Evolutionary conservation across 1,140 invertebrate species (phyloP), one percentile per base, ranked within the genome.

Genomic region (Mya arenaria): DNA sequence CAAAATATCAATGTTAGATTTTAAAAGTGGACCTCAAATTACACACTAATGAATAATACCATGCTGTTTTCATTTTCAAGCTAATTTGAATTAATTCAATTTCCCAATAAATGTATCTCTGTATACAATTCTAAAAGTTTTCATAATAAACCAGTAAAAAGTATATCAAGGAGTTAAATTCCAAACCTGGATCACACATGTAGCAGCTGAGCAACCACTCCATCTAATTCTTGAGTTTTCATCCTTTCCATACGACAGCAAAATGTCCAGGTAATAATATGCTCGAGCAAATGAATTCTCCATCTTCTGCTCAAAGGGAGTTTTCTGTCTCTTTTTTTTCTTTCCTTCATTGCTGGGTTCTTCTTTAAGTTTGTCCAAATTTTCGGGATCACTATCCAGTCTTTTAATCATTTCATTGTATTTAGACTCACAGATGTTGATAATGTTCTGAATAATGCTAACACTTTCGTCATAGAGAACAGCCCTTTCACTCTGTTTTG

Each of bases 201-300:
- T 90, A 5, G 90, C 36, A 8, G 91, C 90, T 13, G 92, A 92
- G 65, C 90, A 90, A 0, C 92, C 92, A 87, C 92, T 92, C 92
- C 92, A 92, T 39, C 92, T 65, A 1, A 92, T 90, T 39, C 87
- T 86, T 10, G 92, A 92, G 30, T 79, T 84, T 78, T 92, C 92
- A 84, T 91, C 90, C 83, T 89, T 90, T 8, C 92, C 92, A 88
- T 90, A 90, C 0, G 91, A 90, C 68, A 92, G 77, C n/a, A 91
- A 82, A 60, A 87, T 87, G 82, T 92, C 92, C 34, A 89, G 79
- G 19, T 88, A 65, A 13, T 90, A 82, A 77, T 91, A 92, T 1
- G 90, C 85, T 69, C 89, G 90, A 48, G 86, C 86, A 60, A 91
- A 90, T 19, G 91, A 91, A 30, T 84, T 48, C 60, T 87, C 86